These are phyloP conservation scores for Psylliodes chrysocephalus DNA, from an alignment of 2,888 invertebrate species.

Conservation along the genomic window DNA sequence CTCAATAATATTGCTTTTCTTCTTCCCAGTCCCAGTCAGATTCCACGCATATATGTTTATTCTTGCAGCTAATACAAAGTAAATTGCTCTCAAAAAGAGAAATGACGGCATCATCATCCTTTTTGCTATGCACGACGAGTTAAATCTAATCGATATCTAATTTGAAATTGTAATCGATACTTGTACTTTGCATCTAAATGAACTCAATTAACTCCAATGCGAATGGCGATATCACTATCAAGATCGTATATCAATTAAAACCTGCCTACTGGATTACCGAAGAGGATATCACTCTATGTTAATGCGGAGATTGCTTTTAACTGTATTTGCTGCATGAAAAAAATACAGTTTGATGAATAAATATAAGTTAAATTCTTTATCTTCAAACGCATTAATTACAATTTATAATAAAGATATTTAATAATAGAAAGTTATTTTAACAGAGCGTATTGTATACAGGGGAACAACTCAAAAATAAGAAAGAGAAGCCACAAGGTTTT, in stretches of 20 bases:
- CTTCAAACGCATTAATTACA: too few relatives aligned
- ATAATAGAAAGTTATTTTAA: not conserved
- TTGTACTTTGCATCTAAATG: slow-evolving; percentile 18
- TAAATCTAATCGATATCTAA: slow-evolving; percentile 19
- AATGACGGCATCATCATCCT: not conserved
- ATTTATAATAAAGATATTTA: too few relatives aligned
- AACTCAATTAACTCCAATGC: slow-evolving; percentile 4
- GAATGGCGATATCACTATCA: slow-evolving; percentile 12
- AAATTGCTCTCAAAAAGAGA: not conserved
- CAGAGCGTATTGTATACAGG: not conserved
- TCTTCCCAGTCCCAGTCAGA: too few relatives aligned
- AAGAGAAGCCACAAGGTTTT: too few relatives aligned
- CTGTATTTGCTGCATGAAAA: too few relatives aligned
- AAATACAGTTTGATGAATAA: too few relatives aligned
- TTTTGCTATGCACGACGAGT: slow-evolving; percentile 2
- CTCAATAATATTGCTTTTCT: too few relatives aligned
- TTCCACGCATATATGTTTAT: too few relatives aligned
- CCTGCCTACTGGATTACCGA: not conserved
- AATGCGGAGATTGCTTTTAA: too few relatives aligned
- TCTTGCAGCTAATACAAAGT: too few relatives aligned
- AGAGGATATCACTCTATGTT: not conserved
- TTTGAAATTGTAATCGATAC: slow-evolving; percentile 22
- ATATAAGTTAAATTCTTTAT: too few relatives aligned
- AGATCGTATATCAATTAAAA: slow-evolving; percentile 16
- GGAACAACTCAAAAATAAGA: too few relatives aligned